Evolutionary conservation across 2,113 vertebrate species (phyloP), one percentile per base, ranked within the genome.

Genomic region (Cynocephalus volans): DNA sequence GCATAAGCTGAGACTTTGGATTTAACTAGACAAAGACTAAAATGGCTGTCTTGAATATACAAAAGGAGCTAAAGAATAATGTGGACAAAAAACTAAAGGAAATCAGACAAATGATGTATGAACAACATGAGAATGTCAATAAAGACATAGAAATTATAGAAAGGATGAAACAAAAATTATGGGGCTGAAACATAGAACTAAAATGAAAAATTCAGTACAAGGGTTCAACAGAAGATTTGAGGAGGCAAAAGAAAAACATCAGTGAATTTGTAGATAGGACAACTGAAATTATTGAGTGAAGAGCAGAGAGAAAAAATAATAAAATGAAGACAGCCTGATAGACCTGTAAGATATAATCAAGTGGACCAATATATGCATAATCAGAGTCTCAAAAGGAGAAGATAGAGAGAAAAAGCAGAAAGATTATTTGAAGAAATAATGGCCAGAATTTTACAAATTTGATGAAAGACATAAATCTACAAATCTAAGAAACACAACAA

Each of bases 151-250:
- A 64, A 80, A 45, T 73, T 92, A 41, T 88, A 82, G 36, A 50
- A 73, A 92, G 52, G 31, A 62, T 23, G 9, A 89, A 92, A 81
- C 7, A 36, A 50, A 24, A 72, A 28, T 76, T 73, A 19, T 77
- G 36, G 17, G 72, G 45, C 18, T 70, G 31, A 88, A 88, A 84
- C 54, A 21, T 45, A 67, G 19, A 60, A 19, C 33, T 54, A 75
- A 69, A 89, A 89, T 93, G 60, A 76, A 93, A 88, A 84, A 28
- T 62, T 75, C 41, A 69, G 62, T 77, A 62, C 36, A 60, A 28
- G 48, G 15, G 26, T 14, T 77, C 24, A 62, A 45, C 3, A 93
- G 79, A 21, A 72, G 28, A 54, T 83, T n/a, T 82, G 31, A 75
- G 7, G 5, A 79, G 5, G 21, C 13, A 64, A 95, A 88, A 54